These are phyloP conservation scores for Recurvirostra avosetta DNA, from an alignment of 2,113 vertebrate species.

Conservation along the genomic window DNA sequence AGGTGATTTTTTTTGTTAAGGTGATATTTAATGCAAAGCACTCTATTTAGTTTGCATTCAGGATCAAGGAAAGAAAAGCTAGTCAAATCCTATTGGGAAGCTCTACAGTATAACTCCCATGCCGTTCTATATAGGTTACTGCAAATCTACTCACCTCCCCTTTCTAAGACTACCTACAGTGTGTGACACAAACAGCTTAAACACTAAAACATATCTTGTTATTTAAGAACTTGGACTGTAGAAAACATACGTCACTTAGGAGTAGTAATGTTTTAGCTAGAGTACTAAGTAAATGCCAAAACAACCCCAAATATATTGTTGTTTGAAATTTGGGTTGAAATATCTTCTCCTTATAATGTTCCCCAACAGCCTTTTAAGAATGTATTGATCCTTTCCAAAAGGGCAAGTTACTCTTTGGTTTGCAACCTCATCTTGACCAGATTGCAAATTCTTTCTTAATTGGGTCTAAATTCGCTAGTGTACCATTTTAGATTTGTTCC, in stretches of 20 bases:
- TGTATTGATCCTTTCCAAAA: not conserved
- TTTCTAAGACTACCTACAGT: not conserved
- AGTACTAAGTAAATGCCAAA: not conserved
- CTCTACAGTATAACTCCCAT: not conserved
- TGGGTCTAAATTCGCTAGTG: conserved; percentile 22
- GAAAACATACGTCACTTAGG: not conserved
- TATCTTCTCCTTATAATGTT: not conserved
- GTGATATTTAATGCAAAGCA: not conserved
- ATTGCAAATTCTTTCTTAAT: conserved; percentile 61
- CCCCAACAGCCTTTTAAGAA: not conserved
- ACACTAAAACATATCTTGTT: not conserved
- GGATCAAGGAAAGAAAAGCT: not conserved
- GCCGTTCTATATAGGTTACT: not conserved
- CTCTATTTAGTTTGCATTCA: not conserved
- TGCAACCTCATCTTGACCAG: conserved; percentile 43
- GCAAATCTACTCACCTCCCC: not conserved
- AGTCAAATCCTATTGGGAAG: conserved; percentile 4
- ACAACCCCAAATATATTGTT: not conserved
- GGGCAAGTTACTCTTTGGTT: not conserved
- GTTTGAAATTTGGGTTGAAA: not conserved
- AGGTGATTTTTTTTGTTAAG: not conserved
- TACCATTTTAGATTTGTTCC: conserved; percentile 12
- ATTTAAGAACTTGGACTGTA: not conserved
- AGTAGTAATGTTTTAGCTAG: not conserved
- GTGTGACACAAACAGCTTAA: not conserved